Evolutionary conservation across 2,888 invertebrate species (phyloP).

Genomic region (Limnephilus lunatus): DNA sequence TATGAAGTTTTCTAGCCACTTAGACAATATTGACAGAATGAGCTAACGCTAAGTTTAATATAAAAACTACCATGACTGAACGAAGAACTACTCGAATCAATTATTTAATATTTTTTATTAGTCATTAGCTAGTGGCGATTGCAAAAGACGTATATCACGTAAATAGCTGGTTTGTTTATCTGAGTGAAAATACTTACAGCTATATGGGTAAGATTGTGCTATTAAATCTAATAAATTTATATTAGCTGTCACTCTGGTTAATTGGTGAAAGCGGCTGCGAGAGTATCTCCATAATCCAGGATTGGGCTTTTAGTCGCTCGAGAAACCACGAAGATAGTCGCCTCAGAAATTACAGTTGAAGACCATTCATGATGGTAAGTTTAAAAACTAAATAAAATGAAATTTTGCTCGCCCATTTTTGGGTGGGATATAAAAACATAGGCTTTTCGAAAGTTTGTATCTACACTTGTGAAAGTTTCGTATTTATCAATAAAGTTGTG

Average conservation of each 20-base stretch:
- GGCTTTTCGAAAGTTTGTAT: not conserved
- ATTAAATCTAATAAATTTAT: not conserved
- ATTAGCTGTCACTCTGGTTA: too few species aligned
- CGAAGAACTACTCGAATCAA: not conserved
- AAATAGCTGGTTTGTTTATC: not conserved
- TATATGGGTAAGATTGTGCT: not conserved
- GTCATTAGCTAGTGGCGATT: not conserved
- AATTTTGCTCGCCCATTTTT: not conserved
- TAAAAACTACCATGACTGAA: not conserved
- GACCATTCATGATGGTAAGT: not conserved
- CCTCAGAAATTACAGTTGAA: not conserved
- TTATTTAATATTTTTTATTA: not conserved
- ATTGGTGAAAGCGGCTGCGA: not conserved
- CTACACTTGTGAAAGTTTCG: not conserved
- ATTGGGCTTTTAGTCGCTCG: not conserved
- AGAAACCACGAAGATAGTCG: not conserved
- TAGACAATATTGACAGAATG: too few species aligned
- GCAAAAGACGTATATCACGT: not conserved
- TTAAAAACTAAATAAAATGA: not conserved
- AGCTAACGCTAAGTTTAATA: too few species aligned
- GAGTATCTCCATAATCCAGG: not conserved
- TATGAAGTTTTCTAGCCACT: too few species aligned
- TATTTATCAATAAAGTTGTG: not conserved
- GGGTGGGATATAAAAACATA: not conserved
- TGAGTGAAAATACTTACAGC: not conserved